A percentile compares a stretch with the other conserved stretches of the same genome.
phyloP scores from a whole-genome alignment of 2,797 vertebrate genomes.

The Onychomys torridus region DNA sequence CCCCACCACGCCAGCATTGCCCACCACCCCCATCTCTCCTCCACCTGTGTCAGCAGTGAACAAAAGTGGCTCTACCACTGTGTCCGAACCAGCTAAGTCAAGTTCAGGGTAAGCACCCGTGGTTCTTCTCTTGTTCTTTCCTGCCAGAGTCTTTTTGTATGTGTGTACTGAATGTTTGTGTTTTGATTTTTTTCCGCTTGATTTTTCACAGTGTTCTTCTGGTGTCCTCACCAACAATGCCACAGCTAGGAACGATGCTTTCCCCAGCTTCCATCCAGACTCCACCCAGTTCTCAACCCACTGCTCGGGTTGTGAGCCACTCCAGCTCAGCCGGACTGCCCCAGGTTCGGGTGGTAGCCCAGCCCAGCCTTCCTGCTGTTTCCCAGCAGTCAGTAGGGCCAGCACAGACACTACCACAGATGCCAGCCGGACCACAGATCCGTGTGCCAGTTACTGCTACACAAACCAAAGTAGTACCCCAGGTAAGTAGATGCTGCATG shows the following conservation, averaged over 20 bases:
- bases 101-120: constrained; percentile 90
- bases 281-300: constrained; percentile 88
- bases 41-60: constrained; percentile 88
- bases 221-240: constrained; percentile 95
- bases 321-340: constrained; percentile 91
- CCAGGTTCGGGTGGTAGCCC: constrained; percentile 96
- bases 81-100: constrained; percentile 92
- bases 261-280: constrained; percentile 89
- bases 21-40: constrained; percentile 90
- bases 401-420: constrained; percentile 84
- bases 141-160: not conserved
- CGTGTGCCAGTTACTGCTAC: constrained; percentile 92
- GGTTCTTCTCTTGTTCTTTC: not conserved
- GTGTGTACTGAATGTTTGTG: not conserved
- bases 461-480: constrained; percentile 93
- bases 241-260: constrained; percentile 95
- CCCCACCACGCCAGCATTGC: constrained; percentile 93
- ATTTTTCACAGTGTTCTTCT: constrained; percentile 90
- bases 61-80: constrained; percentile 87
- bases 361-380: constrained; percentile 89
- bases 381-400: constrained; percentile 90
- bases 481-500: constrained; percentile 88
- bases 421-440: constrained; percentile 93
- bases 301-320: constrained; percentile 91
- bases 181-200: not conserved